Base-by-base conservation (phyloP, 1,140 invertebrate genomes). In the Globodera rostochiensis region DNA sequence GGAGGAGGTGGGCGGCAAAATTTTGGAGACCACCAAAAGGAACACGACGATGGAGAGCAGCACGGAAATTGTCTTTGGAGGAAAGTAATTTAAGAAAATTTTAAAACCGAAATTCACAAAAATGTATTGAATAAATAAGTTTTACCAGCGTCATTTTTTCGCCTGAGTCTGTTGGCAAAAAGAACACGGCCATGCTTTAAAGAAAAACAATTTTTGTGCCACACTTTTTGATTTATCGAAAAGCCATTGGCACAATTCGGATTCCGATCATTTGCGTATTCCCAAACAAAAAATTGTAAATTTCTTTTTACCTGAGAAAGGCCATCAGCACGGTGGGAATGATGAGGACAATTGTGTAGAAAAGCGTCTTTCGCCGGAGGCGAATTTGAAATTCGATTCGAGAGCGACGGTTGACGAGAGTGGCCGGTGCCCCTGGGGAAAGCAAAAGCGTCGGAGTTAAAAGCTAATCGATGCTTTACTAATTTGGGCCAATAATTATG, bases 281-380 rank as follows among this genome's bases (percentile, higher is more conserved):
- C 36, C 36, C 36, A 36, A 36, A 36, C 36, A 36, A 36, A 36
- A 36, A 25, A 3, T 36, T 36, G 36, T 36, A 36, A 36, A 36
- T 36, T 36, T 36, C 36, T 36, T 36, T 36, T 36, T 36, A 36
- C 36, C 36, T 98, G 77, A 99, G 94, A 47, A 47, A 47, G 11
- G 46, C 69, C 69, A 71, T 71, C 36, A 45, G 69, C 5, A 36
- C 69, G 3, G 97, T 98, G 45, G 97, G 97, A 82, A 99, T 93
- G 87, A 99, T 98, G 89, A 99, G 94, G 90, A 99, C 99, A 82
- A 99, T 96, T 1, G 97, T 99, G 91, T 99, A 99, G 92, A 99
- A 99, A 11, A 99, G 92, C 1, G 97, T 98, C 91, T 99, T 99
- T 71, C 97, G 92, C 77, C 97, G 92, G 83, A 90, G 90, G 79